These are phyloP conservation scores for Percopsis omiscomaycus DNA, from an alignment of 2,797 vertebrate species.

Conservation along the genomic window DNA sequence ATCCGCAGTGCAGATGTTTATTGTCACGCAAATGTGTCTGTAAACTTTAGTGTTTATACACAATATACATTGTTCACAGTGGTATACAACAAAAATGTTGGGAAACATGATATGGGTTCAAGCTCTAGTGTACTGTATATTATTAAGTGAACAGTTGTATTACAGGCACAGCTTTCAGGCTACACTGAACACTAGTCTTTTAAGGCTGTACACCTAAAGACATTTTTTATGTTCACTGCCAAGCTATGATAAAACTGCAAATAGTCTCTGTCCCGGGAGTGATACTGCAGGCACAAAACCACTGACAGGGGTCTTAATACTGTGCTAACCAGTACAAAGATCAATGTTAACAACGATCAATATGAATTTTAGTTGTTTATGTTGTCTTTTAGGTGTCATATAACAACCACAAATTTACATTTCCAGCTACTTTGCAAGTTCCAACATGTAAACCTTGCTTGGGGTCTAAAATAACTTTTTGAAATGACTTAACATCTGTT, in stretches of 20 bases:
- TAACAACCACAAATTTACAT: too few species aligned
- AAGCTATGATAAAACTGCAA: slow-evolving; percentile 53
- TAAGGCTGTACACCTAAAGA: slow-evolving; percentile 45
- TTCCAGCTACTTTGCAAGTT: too few species aligned
- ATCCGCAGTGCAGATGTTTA: slow-evolving; percentile 1
- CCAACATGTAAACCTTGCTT: too few species aligned
- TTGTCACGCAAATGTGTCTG: slow-evolving; percentile 27
- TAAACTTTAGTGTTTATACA: slow-evolving; percentile 1
- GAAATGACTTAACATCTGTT: not conserved
- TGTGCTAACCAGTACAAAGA: too few species aligned
- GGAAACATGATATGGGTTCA: slow-evolving; percentile 13
- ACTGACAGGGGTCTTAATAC: not conserved
- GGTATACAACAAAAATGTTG: too few species aligned
- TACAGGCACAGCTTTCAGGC: slow-evolving; percentile 37
- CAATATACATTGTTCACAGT: too few species aligned
- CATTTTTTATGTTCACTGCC: slow-evolving; percentile 55
- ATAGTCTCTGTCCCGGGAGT: slow-evolving; percentile 49
- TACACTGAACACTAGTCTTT: slow-evolving; percentile 42
- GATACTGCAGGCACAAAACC: slow-evolving; percentile 36
- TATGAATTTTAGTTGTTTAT: too few species aligned
- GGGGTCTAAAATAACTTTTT: not conserved
- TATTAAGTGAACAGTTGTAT: slow-evolving; percentile 34
- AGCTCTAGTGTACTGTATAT: slow-evolving; percentile 32
- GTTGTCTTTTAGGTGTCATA: not conserved
- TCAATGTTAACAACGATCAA: too few species aligned